Evolutionary conservation across 2,888 invertebrate species (phyloP).

Genomic region (Drosophila kanekoi): DNA sequence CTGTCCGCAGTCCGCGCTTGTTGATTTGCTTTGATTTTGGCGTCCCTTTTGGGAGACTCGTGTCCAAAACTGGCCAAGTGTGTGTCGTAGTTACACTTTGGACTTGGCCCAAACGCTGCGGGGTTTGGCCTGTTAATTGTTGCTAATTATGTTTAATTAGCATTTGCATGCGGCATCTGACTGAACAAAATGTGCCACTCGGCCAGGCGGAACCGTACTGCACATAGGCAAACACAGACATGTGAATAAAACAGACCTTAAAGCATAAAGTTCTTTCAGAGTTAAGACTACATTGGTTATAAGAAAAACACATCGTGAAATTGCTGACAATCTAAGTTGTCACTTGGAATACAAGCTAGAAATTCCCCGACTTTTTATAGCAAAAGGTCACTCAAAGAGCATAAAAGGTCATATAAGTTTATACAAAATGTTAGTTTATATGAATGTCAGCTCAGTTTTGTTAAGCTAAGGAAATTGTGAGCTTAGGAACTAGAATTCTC

Average conservation of each 20-base stretch:
- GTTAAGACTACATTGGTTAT: background rate
- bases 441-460: too few species aligned
- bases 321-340: too few species aligned
- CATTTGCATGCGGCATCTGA: slow-evolving; percentile 50
- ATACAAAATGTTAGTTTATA: too few species aligned
- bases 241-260: background rate
- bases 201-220: background rate
- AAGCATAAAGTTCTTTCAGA: background rate
- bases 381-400: too few species aligned
- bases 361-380: too few species aligned
- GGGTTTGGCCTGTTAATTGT: slow-evolving; percentile 61
- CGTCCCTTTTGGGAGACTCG: slow-evolving; percentile 37
- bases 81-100: slow-evolving; percentile 61
- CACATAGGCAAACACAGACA: background rate
- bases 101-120: slow-evolving; percentile 29
- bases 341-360: too few species aligned
- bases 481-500: too few species aligned
- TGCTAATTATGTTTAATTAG: slow-evolving; percentile 81
- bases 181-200: slow-evolving; percentile 16
- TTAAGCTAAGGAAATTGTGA: too few species aligned
- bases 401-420: too few species aligned
- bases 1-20: slow-evolving; percentile 37
- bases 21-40: slow-evolving; percentile 78
- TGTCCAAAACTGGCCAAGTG: slow-evolving; percentile 51
- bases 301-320: too few species aligned